Base-by-base conservation (phyloP, 2,797 vertebrate genomes). In the Streptopelia turtur region DNA sequence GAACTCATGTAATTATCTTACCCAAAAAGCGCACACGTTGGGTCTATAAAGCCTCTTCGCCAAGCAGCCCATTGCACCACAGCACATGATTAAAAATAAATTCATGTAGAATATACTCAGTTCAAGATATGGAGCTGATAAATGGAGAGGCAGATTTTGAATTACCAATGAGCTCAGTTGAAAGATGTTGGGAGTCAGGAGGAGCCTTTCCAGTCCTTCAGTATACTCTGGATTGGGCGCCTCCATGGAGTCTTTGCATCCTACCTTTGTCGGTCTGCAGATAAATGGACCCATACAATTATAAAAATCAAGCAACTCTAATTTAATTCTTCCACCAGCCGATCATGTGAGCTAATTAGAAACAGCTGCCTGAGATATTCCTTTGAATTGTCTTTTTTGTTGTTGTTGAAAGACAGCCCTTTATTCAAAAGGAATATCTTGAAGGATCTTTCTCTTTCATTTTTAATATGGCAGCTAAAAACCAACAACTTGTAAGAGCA, bases 1-100 rank as follows among this genome's bases (percentile, higher is more conserved):
- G 96, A 97, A 96, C 92, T 94, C 1, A 1, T 83, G 78, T 60
- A 94, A 96, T 96, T 95, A 95, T 96, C 96, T 95, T 75, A 88
- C 85, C n/a, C 35, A 83, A 84, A 95, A 93, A 81, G 78, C 2
- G 0, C 63, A 92, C 79, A 85, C 56, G 10, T 88, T 85, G 61
- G 88, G 84, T 83, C 91, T 70, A 30, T n/a, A 64, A 77, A 85
- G 78, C 28, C 18, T 5, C 80, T 95, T 87, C 7, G 10, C 84
- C 57, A 75, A 96, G 77, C 83, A 57, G 88, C n/a, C 79, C 53
- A 6, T 41, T 6, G 20, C 71, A 74, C 80, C 69, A 49, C 49
- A 13, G 79, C 33, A 39, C 56, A 63, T 49, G 85, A 76, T 81
- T 86, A 83, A 88, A 52, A 87, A 92, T 24, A 55, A 78, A 89